Evolutionary conservation across 1,140 invertebrate genomes (phyloP).

Genomic region (Lamellibrachia luymesi): DNA sequence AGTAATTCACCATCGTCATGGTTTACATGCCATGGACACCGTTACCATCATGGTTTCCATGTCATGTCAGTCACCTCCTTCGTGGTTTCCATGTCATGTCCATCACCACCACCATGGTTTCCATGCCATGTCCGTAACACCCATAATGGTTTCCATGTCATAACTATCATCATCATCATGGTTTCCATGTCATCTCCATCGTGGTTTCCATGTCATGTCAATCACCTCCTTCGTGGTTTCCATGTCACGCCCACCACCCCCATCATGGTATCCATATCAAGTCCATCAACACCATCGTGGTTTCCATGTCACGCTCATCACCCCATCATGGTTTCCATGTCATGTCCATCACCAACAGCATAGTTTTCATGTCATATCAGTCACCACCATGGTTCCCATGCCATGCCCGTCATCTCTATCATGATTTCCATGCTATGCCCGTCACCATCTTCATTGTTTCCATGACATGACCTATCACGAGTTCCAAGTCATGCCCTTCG

Average conservation of each 20-base stretch:
- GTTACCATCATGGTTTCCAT: neutral
- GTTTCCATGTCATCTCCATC: neutral
- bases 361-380: too few relatives aligned
- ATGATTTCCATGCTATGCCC: neutral
- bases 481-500: neutral
- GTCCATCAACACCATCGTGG: too few relatives aligned
- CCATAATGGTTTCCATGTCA: neutral
- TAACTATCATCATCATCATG: neutral
- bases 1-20: too few relatives aligned
- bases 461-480: neutral
- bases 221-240: too few relatives aligned
- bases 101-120: neutral
- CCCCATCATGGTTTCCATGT: too few relatives aligned
- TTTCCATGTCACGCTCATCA: too few relatives aligned
- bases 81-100: neutral
- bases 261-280: too few relatives aligned
- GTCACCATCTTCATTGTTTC: neutral
- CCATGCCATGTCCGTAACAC: neutral
- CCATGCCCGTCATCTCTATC: neutral
- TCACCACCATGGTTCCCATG: too few relatives aligned
- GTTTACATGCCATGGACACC: too few relatives aligned
- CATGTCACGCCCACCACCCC: too few relatives aligned
- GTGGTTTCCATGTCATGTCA: too few relatives aligned
- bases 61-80: neutral
- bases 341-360: too few relatives aligned